Percentiles rank a stretch among this genome's conserved stretches.
Evolutionary conservation across 2,113 vertebrate species (phyloP).

Genomic region (Rostratula benghalensis): DNA sequence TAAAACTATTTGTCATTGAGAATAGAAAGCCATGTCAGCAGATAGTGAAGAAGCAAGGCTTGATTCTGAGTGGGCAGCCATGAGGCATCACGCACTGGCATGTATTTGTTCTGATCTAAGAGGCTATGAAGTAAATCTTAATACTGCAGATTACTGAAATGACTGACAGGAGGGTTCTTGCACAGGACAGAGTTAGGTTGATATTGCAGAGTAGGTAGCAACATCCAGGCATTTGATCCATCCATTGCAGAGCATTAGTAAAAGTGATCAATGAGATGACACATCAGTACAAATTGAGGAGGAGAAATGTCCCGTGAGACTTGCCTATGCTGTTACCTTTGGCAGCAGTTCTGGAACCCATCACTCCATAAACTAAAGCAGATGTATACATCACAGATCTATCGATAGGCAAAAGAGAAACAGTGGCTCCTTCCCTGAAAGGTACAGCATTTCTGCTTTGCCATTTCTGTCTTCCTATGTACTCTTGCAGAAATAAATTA

Average conservation of each 20-base stretch:
- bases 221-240: neutral
- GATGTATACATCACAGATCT: neutral
- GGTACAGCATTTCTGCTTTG: neutral
- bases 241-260: neutral
- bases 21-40: neutral
- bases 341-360: neutral
- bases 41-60: neutral
- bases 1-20: neutral
- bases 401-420: neutral
- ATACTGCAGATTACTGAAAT: neutral
- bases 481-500: slow-evolving; percentile 16
- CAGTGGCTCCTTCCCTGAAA: neutral
- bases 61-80: neutral
- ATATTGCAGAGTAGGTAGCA: neutral
- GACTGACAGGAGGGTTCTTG: neutral
- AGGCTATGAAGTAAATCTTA: neutral
- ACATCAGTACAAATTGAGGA: neutral
- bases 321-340: neutral
- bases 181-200: neutral
- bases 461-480: neutral
- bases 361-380: neutral
- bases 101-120: neutral
- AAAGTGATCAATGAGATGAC: neutral
- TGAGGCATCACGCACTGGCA: neutral
- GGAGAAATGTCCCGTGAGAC: neutral